A percentile compares a stretch with the other conserved stretches of the same genome.
Evolutionary conservation across 1,140 invertebrate genomes (phyloP).

Genomic region (Euura saliciscinereae): DNA sequence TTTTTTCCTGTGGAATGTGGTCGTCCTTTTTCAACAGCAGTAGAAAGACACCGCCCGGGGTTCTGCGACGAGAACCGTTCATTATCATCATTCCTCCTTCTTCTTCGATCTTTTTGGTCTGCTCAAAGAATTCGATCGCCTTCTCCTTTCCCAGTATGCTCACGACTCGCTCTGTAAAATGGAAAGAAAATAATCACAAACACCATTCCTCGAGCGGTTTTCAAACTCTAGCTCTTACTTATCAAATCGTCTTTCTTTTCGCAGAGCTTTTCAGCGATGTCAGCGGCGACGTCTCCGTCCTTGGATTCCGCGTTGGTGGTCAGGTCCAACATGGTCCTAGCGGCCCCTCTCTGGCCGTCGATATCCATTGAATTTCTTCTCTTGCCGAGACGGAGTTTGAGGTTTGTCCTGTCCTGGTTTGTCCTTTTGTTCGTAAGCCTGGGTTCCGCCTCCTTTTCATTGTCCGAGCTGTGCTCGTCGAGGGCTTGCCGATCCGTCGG

Average conservation of each 20-base stretch:
- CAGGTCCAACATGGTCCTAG: slow-evolving; percentile 63
- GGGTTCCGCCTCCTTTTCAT: slow-evolving; percentile 47
- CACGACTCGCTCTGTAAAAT: slow-evolving; percentile 72
- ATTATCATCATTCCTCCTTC: slow-evolving; percentile 83
- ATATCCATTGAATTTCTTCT: slow-evolving; percentile 57
- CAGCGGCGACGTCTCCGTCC: slow-evolving; percentile 66
- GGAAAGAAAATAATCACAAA: background rate
- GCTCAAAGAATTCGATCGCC: slow-evolving; percentile 76
- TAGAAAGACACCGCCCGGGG: slow-evolving; percentile 83
- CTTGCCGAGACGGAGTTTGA: slow-evolving; percentile 64
- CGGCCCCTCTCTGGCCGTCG: slow-evolving; percentile 56
- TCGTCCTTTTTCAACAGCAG: slow-evolving; percentile 79
- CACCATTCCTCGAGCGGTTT: slow-evolving; percentile 10
- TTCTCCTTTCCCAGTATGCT: slow-evolving; percentile 74
- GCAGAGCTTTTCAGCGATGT: slow-evolving; percentile 72
- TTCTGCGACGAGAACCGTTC: slow-evolving; percentile 81
- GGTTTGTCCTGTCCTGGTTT: slow-evolving; percentile 64
- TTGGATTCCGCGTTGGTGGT: slow-evolving; percentile 56
- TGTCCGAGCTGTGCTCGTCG: slow-evolving; percentile 57
- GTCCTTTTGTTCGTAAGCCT: slow-evolving; percentile 65
- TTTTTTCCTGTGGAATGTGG: slow-evolving; percentile 70
- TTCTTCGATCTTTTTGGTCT: slow-evolving; percentile 80
- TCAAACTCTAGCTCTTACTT: slow-evolving; percentile 57
- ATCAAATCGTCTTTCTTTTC: slow-evolving; percentile 76
- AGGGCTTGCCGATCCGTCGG: slow-evolving; percentile 39